Conservation (phyloP, 1,140 invertebrate genomes). For the Diplogasteroides magnus region DNA sequence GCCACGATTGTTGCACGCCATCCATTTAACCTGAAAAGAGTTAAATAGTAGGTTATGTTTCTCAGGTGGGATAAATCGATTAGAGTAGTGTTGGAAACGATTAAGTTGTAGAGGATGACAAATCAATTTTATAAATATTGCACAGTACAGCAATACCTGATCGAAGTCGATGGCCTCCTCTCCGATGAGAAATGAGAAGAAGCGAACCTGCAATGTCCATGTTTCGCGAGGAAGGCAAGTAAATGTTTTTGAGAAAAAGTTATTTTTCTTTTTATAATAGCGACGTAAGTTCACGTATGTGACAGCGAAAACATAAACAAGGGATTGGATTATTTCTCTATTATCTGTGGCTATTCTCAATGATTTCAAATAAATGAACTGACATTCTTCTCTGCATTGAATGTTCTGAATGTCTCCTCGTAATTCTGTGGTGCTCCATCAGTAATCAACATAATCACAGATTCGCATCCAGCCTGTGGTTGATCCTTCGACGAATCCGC, state of each 20-base stretch:
- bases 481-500: constrained; percentile 26
- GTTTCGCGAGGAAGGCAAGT: too few species aligned
- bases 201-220: constrained; percentile 70
- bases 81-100: too few species aligned
- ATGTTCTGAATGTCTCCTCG: constrained; percentile 79
- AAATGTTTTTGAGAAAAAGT: constrained; percentile 31
- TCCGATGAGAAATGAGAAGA: constrained; percentile 96
- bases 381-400: constrained; percentile 68
- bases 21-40: constrained; percentile 73
- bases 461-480: constrained; percentile 69
- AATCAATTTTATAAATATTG: too few species aligned
- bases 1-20: constrained; percentile 94
- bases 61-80: too few species aligned
- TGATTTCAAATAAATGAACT: not conserved
- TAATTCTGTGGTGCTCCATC: constrained; percentile 91
- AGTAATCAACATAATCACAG: constrained; percentile 96
- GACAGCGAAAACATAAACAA: constrained; percentile 1
- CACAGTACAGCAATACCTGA: too few species aligned
- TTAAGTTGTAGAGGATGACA: too few species aligned
- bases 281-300: too few species aligned
- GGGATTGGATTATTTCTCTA: not conserved
- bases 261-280: constrained; percentile 6
- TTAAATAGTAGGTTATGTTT: too few species aligned
- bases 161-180: constrained; percentile 82
- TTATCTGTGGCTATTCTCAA: not conserved